Conservation (phyloP, 2,888 invertebrate species). For the Lepidocyrtinus sp. region DNA sequence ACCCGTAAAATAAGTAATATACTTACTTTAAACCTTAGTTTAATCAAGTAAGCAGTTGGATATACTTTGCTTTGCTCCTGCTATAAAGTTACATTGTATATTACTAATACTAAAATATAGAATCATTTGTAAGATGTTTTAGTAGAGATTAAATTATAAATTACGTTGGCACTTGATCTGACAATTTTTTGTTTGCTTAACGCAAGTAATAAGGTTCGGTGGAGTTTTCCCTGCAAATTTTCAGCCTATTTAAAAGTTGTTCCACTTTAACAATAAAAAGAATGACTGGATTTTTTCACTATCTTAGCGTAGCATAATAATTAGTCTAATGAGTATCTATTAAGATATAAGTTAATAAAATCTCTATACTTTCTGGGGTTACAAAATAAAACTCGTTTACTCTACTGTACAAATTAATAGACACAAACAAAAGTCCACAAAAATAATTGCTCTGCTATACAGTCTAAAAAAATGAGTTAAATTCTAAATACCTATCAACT, state of each 20-base stretch:
- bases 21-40: too few relatives aligned
- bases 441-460: not conserved
- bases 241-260: not conserved
- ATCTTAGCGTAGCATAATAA: not conserved
- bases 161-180: not conserved
- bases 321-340: conserved; percentile 23
- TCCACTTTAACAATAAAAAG: not conserved
- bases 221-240: conserved; percentile 1
- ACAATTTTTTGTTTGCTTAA: not conserved
- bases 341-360: conserved; percentile 15
- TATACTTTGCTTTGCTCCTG: too few relatives aligned
- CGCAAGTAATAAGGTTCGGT: not conserved
- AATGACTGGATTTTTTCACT: not conserved
- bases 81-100: too few relatives aligned
- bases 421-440: conserved; percentile 20
- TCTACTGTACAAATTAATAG: conserved; percentile 27
- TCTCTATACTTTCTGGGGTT: not conserved
- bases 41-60: too few relatives aligned
- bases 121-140: not conserved
- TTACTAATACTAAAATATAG: not conserved
- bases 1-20: too few relatives aligned
- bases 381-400: not conserved
- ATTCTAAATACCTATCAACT: not conserved
- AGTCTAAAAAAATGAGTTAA: not conserved
- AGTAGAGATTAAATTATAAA: not conserved